Base-by-base conservation (phyloP, 1,140 invertebrate genomes). In the Paracyclopina nana region DNA sequence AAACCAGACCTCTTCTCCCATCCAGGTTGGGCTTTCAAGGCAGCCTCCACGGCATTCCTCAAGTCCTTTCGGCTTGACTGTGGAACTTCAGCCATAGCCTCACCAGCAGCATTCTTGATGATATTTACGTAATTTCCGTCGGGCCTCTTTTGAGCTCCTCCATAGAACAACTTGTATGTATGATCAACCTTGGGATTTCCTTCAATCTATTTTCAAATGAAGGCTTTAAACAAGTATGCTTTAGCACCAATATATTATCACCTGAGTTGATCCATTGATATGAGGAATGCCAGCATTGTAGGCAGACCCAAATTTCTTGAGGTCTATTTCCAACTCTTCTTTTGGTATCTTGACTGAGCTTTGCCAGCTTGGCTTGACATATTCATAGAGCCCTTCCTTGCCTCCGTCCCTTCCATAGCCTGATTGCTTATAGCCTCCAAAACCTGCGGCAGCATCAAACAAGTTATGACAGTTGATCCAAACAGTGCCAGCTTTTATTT, bases 391-490 rank as follows among this genome's bases (percentile, higher is more conserved):
- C 58, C 64, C 64, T 60, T 61, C 58, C 53, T 55, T 58, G 16
- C 64, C 65, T 5, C 63, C 63, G 53, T 66, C 61, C 45, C 59
- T 58, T 29, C 65, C 65, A 43, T 55, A 57, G 5, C 72, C 72
- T 60, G 68, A 70, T 53, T 65, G 62, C 58, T 68, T 68, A 44
- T 63, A 61, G 9, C 68, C 69, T 26, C 68, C 66, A 60, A 72
- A 67, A 6, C 68, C 61, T 24, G 67, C 58, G 20, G 66, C 65
- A 24, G 70, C 65, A 60, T 68, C 67, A 60, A 70, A 64, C 40
- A 68, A 41, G 46, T 72, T 70, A 59, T 71, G 66, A 50, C 60
- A 60, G 60, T 76, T 76, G 24, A 75, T 62, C 72, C 72, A 76
- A 26, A 75, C 63, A 48, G 66, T 67, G 8, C 66, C 63, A n/a